Conservation (phyloP, 2,113 vertebrate genomes). For the Gobio gobio region DNA sequence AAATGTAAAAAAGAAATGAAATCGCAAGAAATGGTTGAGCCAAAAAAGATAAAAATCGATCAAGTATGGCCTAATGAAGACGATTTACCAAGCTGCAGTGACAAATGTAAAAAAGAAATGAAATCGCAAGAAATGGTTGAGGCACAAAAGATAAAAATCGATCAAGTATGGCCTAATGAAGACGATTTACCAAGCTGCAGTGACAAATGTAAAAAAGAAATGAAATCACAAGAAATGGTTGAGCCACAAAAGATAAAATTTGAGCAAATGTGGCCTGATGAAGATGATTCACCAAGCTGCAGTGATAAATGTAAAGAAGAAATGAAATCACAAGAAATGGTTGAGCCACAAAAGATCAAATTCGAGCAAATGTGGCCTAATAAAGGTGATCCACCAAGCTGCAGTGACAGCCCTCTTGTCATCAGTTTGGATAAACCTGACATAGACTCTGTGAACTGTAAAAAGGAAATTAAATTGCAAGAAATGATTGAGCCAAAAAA, state of each 20-base stretch:
- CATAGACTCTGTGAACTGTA: slow-evolving; percentile 27
- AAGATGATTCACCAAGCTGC: slow-evolving; percentile 16
- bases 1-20: not conserved
- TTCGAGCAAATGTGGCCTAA: slow-evolving; percentile 60
- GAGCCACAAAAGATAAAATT: slow-evolving; percentile 32
- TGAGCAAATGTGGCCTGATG: slow-evolving; percentile 58
- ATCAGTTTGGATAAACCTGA: slow-evolving; percentile 31
- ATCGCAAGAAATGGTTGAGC: not conserved
- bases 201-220: slow-evolving; percentile 25
- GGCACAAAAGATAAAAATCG: slow-evolving; percentile 56
- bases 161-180: slow-evolving; percentile 57
- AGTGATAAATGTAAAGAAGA: not conserved
- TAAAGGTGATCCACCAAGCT: not conserved
- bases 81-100: slow-evolving; percentile 18
- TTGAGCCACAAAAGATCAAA: slow-evolving; percentile 49
- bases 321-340: slow-evolving; percentile 3
- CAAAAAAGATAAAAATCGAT: slow-evolving; percentile 54
- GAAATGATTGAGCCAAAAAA: slow-evolving; percentile 3
- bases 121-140: slow-evolving; percentile 19
- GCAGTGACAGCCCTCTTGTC: slow-evolving; percentile 34
- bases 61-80: slow-evolving; percentile 51
- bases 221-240: not conserved
- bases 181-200: not conserved
- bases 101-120: not conserved
- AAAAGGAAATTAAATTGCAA: not conserved